Percentiles rank a stretch among this genome's conserved stretches.
Evolutionary conservation across 2,888 invertebrate genomes (phyloP).

Genomic region (Proisotoma minuta): DNA sequence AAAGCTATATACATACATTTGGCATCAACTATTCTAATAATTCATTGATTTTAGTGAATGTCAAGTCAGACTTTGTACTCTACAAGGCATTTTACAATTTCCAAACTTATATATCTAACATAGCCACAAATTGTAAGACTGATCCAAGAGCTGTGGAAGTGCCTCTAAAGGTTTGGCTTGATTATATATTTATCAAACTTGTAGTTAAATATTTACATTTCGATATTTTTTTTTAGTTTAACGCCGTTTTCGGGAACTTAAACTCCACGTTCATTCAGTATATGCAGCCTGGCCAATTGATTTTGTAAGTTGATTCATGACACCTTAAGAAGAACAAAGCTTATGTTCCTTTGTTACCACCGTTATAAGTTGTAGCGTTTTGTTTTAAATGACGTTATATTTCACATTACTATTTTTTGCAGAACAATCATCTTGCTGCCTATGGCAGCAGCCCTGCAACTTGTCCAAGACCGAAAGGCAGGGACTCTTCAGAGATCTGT

Average conservation of each 20-base stretch:
- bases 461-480: not conserved
- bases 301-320: not conserved
- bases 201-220: not conserved
- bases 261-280: not conserved
- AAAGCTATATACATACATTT: not conserved
- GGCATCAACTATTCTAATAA: not conserved
- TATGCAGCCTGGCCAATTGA: not conserved
- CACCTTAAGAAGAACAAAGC: no score
- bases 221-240: not conserved
- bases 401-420: no score
- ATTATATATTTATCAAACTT: not conserved
- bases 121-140: not conserved
- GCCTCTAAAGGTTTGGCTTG: constrained; percentile 1
- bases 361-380: no score
- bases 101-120: not conserved
- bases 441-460: not conserved
- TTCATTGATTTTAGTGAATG: not conserved
- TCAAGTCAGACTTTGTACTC: not conserved
- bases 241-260: not conserved
- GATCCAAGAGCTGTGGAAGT: not conserved
- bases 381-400: no score
- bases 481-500: not conserved
- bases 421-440: constrained; percentile 8
- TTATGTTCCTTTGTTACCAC: no score
- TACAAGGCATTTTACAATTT: not conserved